Evolutionary conservation across 1,140 invertebrate species (phyloP).

Genomic region (Drosophila busckii): DNA sequence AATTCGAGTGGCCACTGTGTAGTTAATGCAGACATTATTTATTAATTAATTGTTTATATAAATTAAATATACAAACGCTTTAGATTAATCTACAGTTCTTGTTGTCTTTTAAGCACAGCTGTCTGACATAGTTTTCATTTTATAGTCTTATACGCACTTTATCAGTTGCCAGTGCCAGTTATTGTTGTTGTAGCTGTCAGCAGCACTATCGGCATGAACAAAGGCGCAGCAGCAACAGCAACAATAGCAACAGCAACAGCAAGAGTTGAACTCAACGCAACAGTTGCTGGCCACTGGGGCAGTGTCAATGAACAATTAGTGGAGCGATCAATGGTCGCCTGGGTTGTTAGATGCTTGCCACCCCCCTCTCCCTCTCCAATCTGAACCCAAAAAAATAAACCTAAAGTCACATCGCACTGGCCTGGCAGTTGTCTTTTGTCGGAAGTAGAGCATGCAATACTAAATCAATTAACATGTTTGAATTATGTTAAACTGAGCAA

Average conservation of each 20-base stretch:
- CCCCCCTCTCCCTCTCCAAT: conserved; percentile 5
- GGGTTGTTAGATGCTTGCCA: conserved; percentile 40
- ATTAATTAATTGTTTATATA: too few species aligned
- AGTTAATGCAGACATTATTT: too few species aligned
- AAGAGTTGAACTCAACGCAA: too few species aligned
- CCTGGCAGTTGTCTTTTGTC: conserved; percentile 22
- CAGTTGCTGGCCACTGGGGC: conserved; percentile 16
- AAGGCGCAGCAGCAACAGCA: too few species aligned
- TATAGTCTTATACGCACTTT: too few species aligned
- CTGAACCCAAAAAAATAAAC: not conserved
- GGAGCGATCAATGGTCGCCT: conserved; percentile 67
- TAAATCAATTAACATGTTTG: conserved; percentile 71
- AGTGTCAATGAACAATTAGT: conserved; percentile 70
- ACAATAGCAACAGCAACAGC: too few species aligned
- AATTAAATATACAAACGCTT: too few species aligned
- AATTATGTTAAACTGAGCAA: conserved; percentile 53
- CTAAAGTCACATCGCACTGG: not conserved
- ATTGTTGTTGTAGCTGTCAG: conserved; percentile 13
- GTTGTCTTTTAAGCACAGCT: too few species aligned
- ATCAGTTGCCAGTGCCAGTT: conserved; percentile 38
- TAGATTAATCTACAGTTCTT: too few species aligned
- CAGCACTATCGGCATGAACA: conserved; percentile 63
- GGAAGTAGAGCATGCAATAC: conserved; percentile 68
- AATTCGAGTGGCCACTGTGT: too few species aligned
- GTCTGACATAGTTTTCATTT: too few species aligned